Evolutionary conservation across 2,888 invertebrate genomes (phyloP).

Genomic region (Sceliomorpha sp.): DNA sequence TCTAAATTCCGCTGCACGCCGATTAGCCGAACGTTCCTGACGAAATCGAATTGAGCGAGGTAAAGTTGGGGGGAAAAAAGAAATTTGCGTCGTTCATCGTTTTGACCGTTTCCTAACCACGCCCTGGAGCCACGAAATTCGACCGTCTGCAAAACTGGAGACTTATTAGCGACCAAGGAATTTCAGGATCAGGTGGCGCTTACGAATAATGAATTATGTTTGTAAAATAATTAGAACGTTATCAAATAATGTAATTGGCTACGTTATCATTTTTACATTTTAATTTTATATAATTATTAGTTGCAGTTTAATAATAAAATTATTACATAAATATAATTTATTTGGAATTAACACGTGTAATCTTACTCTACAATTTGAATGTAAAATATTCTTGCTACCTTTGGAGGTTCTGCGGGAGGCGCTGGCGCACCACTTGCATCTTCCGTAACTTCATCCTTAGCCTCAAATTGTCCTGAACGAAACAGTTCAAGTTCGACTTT

Average conservation of each 20-base stretch:
- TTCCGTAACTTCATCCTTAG: conserved; percentile 82
- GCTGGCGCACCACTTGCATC: conserved; percentile 79
- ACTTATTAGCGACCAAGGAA: conserved; percentile 26
- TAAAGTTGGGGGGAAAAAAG: conserved; percentile 40
- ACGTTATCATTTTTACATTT: too few species aligned
- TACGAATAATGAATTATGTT: not conserved
- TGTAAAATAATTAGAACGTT: too few species aligned
- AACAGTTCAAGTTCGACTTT: conserved; percentile 83
- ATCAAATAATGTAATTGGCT: too few species aligned
- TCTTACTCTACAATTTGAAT: too few species aligned
- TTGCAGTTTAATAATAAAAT: too few species aligned
- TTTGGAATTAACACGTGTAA: too few species aligned
- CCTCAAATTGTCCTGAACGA: conserved; percentile 82
- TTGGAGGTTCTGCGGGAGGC: conserved; percentile 68
- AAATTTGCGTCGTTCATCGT: conserved; percentile 39
- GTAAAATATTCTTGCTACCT: too few species aligned
- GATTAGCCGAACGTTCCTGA: conserved; percentile 22
- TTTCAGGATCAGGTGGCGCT: conserved; percentile 24
- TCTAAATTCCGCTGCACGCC: conserved; percentile 27
- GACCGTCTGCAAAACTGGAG: conserved; percentile 22
- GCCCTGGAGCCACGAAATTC: conserved; percentile 48
- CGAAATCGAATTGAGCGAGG: conserved; percentile 16
- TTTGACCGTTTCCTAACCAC: conserved; percentile 35
- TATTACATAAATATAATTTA: too few species aligned
- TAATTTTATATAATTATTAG: too few species aligned